Evolutionary conservation across 2,797 vertebrate genomes (phyloP).

Genomic region (Sarcophilus harrisii): DNA sequence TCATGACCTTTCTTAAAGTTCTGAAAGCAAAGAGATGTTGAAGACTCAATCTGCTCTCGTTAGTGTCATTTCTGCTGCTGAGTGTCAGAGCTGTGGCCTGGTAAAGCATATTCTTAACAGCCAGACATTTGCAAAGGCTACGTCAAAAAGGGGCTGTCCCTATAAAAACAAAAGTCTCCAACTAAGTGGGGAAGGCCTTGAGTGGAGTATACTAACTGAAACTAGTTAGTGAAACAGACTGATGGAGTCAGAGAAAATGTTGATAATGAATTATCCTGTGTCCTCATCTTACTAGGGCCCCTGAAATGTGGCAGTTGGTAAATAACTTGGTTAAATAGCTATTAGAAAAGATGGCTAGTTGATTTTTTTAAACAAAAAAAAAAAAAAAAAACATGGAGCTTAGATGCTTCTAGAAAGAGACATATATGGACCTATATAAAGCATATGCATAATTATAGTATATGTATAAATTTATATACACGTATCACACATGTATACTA

Average conservation of each 20-base stretch:
- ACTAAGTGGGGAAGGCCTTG: not conserved
- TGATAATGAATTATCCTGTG: not conserved
- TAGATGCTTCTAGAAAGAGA: not conserved
- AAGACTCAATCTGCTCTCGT: slow-evolving; percentile 36
- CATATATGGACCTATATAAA: not conserved
- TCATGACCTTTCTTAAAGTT: slow-evolving; percentile 55
- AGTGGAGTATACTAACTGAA: not conserved
- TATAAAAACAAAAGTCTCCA: not conserved
- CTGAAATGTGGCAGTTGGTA: not conserved
- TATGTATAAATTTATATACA: not conserved
- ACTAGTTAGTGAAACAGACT: not conserved
- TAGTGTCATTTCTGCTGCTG: slow-evolving; percentile 16
- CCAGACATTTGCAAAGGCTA: not conserved
- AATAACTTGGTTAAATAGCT: not conserved
- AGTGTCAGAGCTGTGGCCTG: slow-evolving; percentile 1
- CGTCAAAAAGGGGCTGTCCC: not conserved
- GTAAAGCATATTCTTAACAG: not conserved
- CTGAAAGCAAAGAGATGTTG: not conserved
- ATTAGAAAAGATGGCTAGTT: not conserved
- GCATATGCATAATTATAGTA: not conserved
- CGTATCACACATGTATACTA: not conserved
- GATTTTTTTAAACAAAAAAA: not conserved
- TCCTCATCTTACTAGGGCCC: not conserved
- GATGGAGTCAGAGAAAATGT: not conserved
- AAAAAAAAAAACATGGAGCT: not conserved